These are phyloP conservation scores for Pedetes capensis DNA, from an alignment of 2,113 vertebrate species.

Conservation along the genomic window DNA sequence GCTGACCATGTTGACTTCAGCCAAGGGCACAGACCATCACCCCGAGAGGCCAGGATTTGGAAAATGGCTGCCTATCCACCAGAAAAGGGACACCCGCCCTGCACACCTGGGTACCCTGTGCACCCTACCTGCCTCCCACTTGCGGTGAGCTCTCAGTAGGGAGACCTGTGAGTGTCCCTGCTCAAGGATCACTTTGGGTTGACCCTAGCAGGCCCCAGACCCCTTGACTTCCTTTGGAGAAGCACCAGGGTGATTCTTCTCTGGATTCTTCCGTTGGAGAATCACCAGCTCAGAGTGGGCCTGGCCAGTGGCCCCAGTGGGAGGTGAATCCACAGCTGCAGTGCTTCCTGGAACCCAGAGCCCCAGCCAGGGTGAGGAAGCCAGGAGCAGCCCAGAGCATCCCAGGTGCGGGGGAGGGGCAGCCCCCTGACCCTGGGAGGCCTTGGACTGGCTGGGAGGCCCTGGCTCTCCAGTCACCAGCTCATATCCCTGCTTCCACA, in stretches of 20 bases:
- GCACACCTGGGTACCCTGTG: no score
- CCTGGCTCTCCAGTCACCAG: background rate
- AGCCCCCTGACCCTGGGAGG: background rate
- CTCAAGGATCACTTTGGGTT: background rate
- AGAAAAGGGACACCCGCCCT: background rate
- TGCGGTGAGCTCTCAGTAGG: background rate
- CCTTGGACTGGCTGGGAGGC: no score
- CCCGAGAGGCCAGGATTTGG: background rate
- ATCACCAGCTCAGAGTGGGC: background rate
- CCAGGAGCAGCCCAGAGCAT: background rate
- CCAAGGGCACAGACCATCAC: background rate
- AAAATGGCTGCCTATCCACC: background rate
- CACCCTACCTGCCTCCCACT: fast-evolving
- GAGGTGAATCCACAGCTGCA: background rate
- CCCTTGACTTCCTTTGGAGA: background rate
- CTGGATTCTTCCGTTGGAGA: background rate
- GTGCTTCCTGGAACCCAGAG: background rate
- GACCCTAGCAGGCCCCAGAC: no score
- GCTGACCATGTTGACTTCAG: background rate
- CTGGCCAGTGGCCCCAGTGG: background rate
- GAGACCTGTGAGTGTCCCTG: background rate
- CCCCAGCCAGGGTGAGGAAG: background rate
- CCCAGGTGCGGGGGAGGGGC: no score
- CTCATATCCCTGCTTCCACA: background rate
- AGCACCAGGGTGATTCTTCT: background rate